Evolutionary conservation across 2,113 vertebrate genomes (phyloP), one percentile per base, ranked within the genome.

Genomic region (Cromileptes altivelis): DNA sequence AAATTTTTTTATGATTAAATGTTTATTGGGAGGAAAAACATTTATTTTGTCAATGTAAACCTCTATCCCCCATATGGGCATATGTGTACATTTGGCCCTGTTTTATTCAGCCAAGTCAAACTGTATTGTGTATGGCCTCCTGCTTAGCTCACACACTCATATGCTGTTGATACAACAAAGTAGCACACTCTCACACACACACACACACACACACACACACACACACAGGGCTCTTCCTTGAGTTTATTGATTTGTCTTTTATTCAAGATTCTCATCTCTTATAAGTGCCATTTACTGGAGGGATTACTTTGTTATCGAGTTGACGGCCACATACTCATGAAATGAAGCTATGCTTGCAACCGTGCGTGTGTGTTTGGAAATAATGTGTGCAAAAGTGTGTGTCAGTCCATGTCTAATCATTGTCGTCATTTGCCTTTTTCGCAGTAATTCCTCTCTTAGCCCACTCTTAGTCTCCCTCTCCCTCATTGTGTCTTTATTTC

Each of bases 211-310:
- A 27, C n/a, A 53, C 11, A 30, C 58, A 23, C 60, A 70, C 50
- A 57, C 19, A 65, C 23, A 49, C 37, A 74, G 61, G 17, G 30
- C 42, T 69, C 56, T 85, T 89, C 50, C 58, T 89, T 88, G 74
- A 68, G 49, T 65, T 63, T 91, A 91, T 92, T 89, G 89, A 93
- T 92, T 92, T 53, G 30, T 68, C 56, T 80, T 89, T 90, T 76
- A 82, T 86, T 88, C 57, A 69, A 64, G 64, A 90, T 81, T 47
- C 69, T 69, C 70, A n/a, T 89, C 70, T 85, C n/a, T 79, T 75
- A 78, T 70, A 69, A 81, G 55, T 78, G 57, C 56, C 67, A 49
- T 81, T 92, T 70, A 78, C 40, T n/a, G 23, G 21, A 55, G 37
- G 74, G 58, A 70, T 63, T 37, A 50, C 17, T 74, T 65, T 67